Percentiles rank a stretch among this genome's conserved stretches.
These are phyloP conservation scores for Colossoma macropomum DNA, from an alignment of 2,113 vertebrate genomes.

Conservation along the genomic window DNA sequence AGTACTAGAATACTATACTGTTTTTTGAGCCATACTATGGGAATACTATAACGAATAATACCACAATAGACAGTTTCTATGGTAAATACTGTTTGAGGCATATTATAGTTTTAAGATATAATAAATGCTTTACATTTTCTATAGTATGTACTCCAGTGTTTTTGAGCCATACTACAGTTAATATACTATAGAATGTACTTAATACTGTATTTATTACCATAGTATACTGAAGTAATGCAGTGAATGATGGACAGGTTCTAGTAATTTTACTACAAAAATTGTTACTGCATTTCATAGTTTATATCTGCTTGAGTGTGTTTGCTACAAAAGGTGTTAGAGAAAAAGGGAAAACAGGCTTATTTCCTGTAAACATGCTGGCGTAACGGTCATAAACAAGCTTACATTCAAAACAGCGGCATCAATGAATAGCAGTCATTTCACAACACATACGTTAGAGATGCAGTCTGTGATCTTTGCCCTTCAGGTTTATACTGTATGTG, in stretches of 20 bases:
- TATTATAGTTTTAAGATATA: neutral
- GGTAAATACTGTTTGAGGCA: no score
- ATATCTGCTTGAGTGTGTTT: neutral
- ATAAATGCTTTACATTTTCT: neutral
- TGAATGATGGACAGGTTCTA: neutral
- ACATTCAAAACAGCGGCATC: neutral
- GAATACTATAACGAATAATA: no score
- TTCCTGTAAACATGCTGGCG: neutral
- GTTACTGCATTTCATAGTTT: neutral
- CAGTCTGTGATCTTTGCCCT: neutral
- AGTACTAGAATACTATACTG: no score
- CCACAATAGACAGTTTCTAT: no score
- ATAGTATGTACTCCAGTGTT: neutral
- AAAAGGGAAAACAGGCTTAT: neutral
- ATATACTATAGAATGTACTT: no score
- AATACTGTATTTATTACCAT: no score
- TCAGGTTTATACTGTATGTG: slow-evolving; percentile 13
- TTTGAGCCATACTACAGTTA: neutral
- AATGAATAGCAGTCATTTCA: neutral
- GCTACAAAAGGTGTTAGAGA: no score
- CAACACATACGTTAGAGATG: neutral
- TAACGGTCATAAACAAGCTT: neutral
- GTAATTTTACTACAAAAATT: neutral
- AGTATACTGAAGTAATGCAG: neutral
- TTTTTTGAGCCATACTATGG: no score